Evolutionary conservation across 2,113 vertebrate species (phyloP).

Genomic region (Otus sunia): DNA sequence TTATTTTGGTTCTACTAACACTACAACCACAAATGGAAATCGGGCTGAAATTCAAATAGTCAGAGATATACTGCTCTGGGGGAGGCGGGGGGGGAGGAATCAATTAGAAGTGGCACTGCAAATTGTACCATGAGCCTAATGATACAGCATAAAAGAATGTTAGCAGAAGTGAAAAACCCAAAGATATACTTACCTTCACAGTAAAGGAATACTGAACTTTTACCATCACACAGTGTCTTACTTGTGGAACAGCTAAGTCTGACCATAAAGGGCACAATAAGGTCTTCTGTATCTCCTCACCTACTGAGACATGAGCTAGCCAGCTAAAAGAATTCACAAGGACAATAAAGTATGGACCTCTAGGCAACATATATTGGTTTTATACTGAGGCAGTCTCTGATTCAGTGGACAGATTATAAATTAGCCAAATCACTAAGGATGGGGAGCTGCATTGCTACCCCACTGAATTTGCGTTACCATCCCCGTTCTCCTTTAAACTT

Average conservation of each 20-base stretch:
- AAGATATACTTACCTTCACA: background rate
- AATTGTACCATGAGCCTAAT: background rate
- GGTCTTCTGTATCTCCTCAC: background rate
- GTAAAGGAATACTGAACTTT: background rate
- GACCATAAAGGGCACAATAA: background rate
- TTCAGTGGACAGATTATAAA: background rate
- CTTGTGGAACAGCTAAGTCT: background rate
- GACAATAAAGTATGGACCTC: background rate
- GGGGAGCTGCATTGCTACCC: background rate
- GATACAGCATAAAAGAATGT: background rate
- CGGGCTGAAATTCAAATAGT: background rate
- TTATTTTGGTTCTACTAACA: background rate
- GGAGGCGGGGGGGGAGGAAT: background rate
- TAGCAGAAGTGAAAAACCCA: background rate
- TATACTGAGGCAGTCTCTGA: background rate
- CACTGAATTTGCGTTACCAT: background rate
- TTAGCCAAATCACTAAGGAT: background rate
- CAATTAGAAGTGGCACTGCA: background rate
- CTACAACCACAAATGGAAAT: background rate
- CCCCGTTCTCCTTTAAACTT: slow-evolving; percentile 44
- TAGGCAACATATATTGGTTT: background rate
- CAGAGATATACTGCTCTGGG: background rate
- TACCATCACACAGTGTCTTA: background rate
- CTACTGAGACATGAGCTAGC: background rate
- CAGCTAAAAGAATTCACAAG: background rate